Conservation (phyloP, 1,140 invertebrate species). For the Helicoverpa armigera region DNA sequence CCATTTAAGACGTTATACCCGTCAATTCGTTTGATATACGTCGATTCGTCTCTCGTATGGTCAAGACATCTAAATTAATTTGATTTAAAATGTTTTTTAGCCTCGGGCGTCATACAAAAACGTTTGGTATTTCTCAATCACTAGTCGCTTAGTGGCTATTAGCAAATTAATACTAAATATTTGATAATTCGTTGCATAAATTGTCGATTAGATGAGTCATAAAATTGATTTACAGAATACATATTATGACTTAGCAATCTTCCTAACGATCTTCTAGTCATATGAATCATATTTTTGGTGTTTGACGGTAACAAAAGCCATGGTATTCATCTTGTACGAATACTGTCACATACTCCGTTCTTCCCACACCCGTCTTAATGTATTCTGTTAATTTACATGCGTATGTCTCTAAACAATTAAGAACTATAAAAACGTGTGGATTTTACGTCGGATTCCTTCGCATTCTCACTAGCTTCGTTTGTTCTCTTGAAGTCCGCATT, state of each 20-base stretch:
- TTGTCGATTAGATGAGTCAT: slow-evolving; percentile 27
- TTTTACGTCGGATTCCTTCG: slow-evolving; percentile 31
- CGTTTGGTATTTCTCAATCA: slow-evolving; percentile 39
- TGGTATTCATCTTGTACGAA: too few species aligned
- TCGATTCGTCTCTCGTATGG: slow-evolving; percentile 5
- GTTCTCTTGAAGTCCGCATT: slow-evolving; percentile 30
- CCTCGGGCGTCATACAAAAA: slow-evolving; percentile 40
- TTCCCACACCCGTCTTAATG: neutral
- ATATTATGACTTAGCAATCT: slow-evolving; percentile 6
- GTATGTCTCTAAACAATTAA: slow-evolving; percentile 31
- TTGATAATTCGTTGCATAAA: slow-evolving; percentile 25
- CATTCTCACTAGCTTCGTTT: slow-evolving; percentile 39
- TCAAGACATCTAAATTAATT: slow-evolving; percentile 42
- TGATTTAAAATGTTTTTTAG: slow-evolving; percentile 33
- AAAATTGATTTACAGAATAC: neutral
- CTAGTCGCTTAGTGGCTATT: slow-evolving; percentile 37
- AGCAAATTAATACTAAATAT: slow-evolving; percentile 39
- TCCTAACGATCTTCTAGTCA: neutral
- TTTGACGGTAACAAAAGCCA: neutral
- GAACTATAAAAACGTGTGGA: slow-evolving; percentile 42
- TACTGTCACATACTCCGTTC: too few species aligned
- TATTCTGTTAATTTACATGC: slow-evolving; percentile 13
- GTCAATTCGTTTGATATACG: slow-evolving; percentile 43
- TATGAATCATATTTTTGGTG: neutral
- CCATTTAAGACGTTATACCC: slow-evolving; percentile 32